Percentiles rank a stretch among this genome's conserved stretches.
phyloP scores from a whole-genome alignment of 2,888 invertebrate genomes.

The Lamellibrachia columna region DNA sequence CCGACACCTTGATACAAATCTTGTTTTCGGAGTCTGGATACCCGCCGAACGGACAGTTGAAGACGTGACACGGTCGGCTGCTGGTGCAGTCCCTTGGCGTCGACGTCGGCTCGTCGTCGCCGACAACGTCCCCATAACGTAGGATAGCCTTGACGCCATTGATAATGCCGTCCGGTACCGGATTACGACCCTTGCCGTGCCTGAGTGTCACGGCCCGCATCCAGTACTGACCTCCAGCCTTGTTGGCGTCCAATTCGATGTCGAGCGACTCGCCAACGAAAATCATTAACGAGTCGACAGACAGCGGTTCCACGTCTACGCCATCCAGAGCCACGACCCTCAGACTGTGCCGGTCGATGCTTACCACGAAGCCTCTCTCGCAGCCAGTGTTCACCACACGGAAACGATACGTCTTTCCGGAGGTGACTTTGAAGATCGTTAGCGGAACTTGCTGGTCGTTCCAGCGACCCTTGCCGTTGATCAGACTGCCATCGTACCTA shows the following conservation, averaged over 20 bases:
- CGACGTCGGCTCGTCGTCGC: background rate
- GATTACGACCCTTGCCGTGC: background rate
- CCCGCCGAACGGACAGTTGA: constrained; percentile 32
- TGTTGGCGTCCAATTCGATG: constrained; percentile 28
- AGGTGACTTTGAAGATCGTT: constrained; percentile 24
- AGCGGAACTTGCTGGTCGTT: constrained; percentile 29
- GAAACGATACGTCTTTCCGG: constrained; percentile 28
- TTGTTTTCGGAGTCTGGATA: constrained; percentile 29
- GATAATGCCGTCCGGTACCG: background rate
- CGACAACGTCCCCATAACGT: constrained; percentile 7
- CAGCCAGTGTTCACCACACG: constrained; percentile 31
- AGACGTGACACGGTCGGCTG: constrained; percentile 23
- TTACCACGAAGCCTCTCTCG: constrained; percentile 31
- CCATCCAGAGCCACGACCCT: constrained; percentile 36
- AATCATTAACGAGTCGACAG: constrained; percentile 34
- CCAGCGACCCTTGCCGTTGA: constrained; percentile 36
- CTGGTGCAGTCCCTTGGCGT: constrained; percentile 18
- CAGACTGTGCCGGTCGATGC: constrained; percentile 31
- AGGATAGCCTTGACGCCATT: constrained; percentile 23
- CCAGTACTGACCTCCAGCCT: constrained; percentile 31
- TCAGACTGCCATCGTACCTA: constrained; percentile 29
- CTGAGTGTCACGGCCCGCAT: constrained; percentile 28
- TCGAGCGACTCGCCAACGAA: constrained; percentile 36
- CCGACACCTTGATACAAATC: constrained; percentile 25
- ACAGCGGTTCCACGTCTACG: constrained; percentile 28